Percentiles rank a stretch among this genome's conserved stretches.
phyloP scores from a whole-genome alignment of 2,113 vertebrate species.

The Chloroceryle aenea region DNA sequence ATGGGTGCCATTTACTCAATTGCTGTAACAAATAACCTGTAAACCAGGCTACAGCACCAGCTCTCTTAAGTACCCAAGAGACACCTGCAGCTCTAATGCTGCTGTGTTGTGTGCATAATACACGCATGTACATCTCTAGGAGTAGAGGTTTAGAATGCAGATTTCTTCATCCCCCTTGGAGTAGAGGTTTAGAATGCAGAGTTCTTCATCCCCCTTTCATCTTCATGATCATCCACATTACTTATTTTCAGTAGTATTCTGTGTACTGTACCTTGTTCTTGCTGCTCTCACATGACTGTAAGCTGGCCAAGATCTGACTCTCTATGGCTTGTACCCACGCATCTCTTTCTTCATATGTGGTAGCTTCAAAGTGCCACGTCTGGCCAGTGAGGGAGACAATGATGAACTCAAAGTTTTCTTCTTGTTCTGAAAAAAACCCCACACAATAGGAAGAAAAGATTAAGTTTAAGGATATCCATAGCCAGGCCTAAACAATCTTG shows the following conservation, averaged over 20 bases:
- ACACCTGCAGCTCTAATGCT: background rate
- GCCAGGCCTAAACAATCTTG: background rate
- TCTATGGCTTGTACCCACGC: slow-evolving; percentile 97
- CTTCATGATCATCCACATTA: background rate
- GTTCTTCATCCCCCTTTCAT: background rate
- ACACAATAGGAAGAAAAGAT: background rate
- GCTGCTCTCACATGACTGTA: slow-evolving; percentile 98
- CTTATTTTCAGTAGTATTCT: fast-evolving
- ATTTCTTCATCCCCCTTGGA: background rate
- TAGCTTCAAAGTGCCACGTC: slow-evolving; percentile 96
- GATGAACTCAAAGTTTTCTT: slow-evolving; percentile 98
- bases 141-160: background rate
- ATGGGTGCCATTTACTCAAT: background rate
- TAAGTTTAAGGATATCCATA: background rate
- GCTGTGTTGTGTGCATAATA: background rate
- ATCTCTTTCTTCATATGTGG: slow-evolving; percentile 94
- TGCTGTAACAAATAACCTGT: background rate
- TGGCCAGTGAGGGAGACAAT: slow-evolving; percentile 97
- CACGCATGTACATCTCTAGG: fast-evolving
- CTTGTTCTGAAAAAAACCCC: slow-evolving; percentile 84
- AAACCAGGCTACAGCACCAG: background rate
- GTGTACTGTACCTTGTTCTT: slow-evolving; percentile 90
- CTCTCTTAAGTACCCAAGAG: background rate
- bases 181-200: background rate
- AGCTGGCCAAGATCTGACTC: slow-evolving; percentile 95